Evolutionary conservation across 2,113 vertebrate genomes (phyloP), one percentile per base, ranked within the genome.

Genomic region (Hippotragus niger): DNA sequence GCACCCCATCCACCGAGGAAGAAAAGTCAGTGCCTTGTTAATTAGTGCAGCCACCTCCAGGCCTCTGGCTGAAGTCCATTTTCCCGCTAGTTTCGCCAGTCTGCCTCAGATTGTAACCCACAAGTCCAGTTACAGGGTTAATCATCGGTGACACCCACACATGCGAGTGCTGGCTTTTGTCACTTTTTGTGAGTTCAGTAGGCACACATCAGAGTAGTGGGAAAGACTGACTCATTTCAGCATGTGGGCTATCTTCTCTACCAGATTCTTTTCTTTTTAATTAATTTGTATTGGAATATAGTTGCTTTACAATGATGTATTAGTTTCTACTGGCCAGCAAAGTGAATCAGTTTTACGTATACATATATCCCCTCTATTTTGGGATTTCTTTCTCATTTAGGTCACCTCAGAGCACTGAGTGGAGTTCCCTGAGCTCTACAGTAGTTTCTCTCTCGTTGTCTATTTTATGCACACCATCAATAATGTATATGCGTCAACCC

Each of bases 401-500:
- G 17, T 5, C 33, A 36, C 17, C 33, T 36, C 33, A 21, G 64
- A 21, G 2, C 16, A 5, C 17, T 1, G 64, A 36, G 64, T 21
- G 17, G 64, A 36, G 2, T 21, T 9, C 8, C 33, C 64, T 67
- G 64, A 5, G 64, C 17, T 36, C 16, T 10, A n/a, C 64, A 36
- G 4, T 5, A 64, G 33, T 33, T 67, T 9, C 15, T 9, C 16
- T 2, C 9, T n/a, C 1, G 1, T 36, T 67, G 64, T 11, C 4
- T 21, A 5, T 5, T 1, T 21, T 36, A 21, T 11, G 33, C 64
- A 21, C 5, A 21, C 17, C 2, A 11, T 36, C 33, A 36, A 5
- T 21, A 21, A n/a, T 67, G 64, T 67, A 2, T 21, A 36, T 21
- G 17, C 19, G 17, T 5, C 33, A 67, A 67, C 17, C n/a, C 64